phyloP scores from a whole-genome alignment of 1,140 invertebrate species.

The Drosophila trapezifrons region DNA sequence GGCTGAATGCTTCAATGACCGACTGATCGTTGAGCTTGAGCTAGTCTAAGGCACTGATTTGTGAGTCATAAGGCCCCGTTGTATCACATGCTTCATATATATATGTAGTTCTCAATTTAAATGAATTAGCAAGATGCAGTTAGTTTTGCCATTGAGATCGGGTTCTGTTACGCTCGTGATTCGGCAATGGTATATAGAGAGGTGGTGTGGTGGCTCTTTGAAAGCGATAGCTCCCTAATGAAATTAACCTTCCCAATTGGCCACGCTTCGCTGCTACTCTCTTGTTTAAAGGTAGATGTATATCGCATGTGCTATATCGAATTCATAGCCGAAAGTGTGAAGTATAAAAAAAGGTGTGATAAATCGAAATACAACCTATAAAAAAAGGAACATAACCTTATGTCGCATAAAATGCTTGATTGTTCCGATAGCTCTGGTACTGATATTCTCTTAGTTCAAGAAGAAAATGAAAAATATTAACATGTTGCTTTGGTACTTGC shows the following conservation, averaged over 20 bases:
- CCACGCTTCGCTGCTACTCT: constrained; percentile 64
- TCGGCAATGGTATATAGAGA: constrained; percentile 20
- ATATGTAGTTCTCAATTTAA: constrained; percentile 62
- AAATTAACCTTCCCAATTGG: constrained; percentile 57
- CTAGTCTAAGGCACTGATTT: neutral
- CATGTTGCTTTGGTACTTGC: too few species aligned
- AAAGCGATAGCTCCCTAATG: constrained; percentile 48
- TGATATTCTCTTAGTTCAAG: too few species aligned
- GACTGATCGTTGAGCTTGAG: constrained; percentile 38
- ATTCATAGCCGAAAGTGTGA: constrained; percentile 36
- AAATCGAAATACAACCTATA: neutral
- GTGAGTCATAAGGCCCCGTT: constrained; percentile 51
- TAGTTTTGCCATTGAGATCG: constrained; percentile 32
- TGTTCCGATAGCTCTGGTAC: neutral
- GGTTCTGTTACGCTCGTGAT: constrained; percentile 49
- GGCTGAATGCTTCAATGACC: constrained; percentile 39
- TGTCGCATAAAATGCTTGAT: neutral
- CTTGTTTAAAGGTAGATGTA: constrained; percentile 39
- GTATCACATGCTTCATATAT: constrained; percentile 55
- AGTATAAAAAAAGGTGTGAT: constrained; percentile 6
- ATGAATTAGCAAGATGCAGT: constrained; percentile 65
- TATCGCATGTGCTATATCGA: constrained; percentile 21
- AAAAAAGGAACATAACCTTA: neutral
- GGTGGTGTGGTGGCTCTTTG: constrained; percentile 25
- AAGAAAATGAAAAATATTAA: too few species aligned